phyloP scores from a whole-genome alignment of 2,113 vertebrate species.

The Leptobrachium leishanense region DNA sequence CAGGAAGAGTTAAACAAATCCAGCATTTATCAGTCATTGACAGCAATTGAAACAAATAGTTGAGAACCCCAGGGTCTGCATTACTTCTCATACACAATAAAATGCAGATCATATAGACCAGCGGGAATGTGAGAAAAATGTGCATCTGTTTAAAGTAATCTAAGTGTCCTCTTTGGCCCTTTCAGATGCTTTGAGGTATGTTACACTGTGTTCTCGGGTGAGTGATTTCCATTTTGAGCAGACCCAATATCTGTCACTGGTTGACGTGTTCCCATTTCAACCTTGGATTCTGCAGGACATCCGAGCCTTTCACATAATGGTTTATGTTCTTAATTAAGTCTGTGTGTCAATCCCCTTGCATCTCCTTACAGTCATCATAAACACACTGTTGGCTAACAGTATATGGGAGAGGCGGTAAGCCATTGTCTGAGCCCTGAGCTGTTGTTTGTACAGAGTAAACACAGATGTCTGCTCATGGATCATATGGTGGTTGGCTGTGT shows the following conservation, averaged over 20 bases:
- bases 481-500: constrained; percentile 29
- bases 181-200: background rate
- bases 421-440: constrained; percentile 43
- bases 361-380: constrained; percentile 47
- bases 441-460: constrained; percentile 49
- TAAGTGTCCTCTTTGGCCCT: background rate
- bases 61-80: too few species aligned
- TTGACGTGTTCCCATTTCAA: constrained; percentile 31
- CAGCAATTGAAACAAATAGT: too few species aligned
- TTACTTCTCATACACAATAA: too few species aligned
- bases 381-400: constrained; percentile 37
- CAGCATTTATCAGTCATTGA: too few species aligned
- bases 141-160: background rate
- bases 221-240: constrained; percentile 25
- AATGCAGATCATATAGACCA: background rate
- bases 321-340: constrained; percentile 50
- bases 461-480: constrained; percentile 47
- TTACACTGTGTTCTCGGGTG: constrained; percentile 22
- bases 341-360: constrained; percentile 44
- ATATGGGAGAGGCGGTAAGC: constrained; percentile 41
- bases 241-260: constrained; percentile 18
- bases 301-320: constrained; percentile 33
- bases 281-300: constrained; percentile 32
- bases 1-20: too few species aligned
- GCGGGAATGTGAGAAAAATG: background rate